Percentiles rank a stretch among this genome's conserved stretches.
phyloP scores from a whole-genome alignment of 1,140 invertebrate genomes.

The Bicyclus anynana region DNA sequence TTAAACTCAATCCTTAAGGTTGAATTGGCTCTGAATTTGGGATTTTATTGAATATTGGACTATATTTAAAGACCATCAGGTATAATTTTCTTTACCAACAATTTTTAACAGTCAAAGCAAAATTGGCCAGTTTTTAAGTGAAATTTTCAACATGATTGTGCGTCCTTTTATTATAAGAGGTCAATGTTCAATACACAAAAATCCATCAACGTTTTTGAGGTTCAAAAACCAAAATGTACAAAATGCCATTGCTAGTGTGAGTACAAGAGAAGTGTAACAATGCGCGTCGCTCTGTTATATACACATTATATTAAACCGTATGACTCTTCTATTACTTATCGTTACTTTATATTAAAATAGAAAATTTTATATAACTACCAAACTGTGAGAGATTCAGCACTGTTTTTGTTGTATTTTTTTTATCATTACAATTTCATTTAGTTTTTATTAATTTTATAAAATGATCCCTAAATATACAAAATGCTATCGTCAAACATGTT shows the following conservation, averaged over 20 bases:
- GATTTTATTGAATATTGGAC: no score
- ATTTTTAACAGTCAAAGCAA: no score
- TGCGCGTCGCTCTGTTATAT: conserved; percentile 35
- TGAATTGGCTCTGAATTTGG: no score
- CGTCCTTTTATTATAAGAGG: no score
- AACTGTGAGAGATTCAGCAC: conserved; percentile 67
- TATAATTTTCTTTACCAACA: no score
- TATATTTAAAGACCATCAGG: no score
- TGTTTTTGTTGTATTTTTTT: no score
- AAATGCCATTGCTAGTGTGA: conserved; percentile 4
- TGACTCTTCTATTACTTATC: conserved; percentile 44
- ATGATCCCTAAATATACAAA: conserved; percentile 66
- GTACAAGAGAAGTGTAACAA: conserved; percentile 16
- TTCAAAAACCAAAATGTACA: background rate
- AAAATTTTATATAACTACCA: conserved; percentile 72
- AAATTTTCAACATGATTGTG: no score
- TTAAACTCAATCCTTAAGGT: no score
- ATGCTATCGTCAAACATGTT: conserved; percentile 61
- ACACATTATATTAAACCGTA: conserved; percentile 25
- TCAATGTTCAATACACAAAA: conserved; percentile 17
- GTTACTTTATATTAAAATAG: conserved; percentile 72
- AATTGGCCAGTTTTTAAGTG: no score
- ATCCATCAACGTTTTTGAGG: background rate
- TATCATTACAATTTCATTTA: conserved; percentile 29
- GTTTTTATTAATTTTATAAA: conserved; percentile 63